Conservation (phyloP, 2,888 invertebrate genomes). For the Flexamia atlantica region DNA sequence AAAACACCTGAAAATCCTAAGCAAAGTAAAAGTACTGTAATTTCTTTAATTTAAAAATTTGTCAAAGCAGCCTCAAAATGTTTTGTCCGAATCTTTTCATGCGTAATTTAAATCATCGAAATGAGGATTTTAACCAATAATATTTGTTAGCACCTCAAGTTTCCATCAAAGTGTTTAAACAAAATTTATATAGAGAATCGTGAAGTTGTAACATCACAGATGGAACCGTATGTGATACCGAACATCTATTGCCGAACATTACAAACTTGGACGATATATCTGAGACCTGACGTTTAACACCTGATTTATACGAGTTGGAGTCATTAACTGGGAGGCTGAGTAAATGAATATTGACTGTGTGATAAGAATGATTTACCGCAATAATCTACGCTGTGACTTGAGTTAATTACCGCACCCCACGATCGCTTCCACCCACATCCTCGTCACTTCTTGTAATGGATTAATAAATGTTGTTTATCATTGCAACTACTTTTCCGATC, state of each 20-base stretch:
- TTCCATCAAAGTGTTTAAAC: too few species aligned
- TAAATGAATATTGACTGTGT: conserved; percentile 42
- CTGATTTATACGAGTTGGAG: conserved; percentile 29
- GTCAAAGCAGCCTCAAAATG: too few species aligned
- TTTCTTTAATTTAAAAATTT: too few species aligned
- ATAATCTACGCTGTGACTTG: conserved; percentile 13
- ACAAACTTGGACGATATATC: conserved; percentile 7
- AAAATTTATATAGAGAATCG: not conserved
- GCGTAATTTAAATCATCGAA: too few species aligned
- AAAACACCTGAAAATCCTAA: too few species aligned
- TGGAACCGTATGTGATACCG: not conserved
- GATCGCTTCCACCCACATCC: not conserved
- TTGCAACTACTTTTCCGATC: too few species aligned
- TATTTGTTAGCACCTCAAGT: too few species aligned
- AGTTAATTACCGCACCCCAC: not conserved
- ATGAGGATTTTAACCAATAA: too few species aligned
- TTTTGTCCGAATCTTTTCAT: too few species aligned
- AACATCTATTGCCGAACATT: conserved; percentile 8
- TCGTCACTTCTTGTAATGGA: too few species aligned
- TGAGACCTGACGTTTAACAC: conserved; percentile 25
- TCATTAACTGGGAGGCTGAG: conserved; percentile 30
- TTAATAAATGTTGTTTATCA: too few species aligned
- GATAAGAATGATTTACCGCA: conserved; percentile 37
- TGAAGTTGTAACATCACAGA: not conserved
- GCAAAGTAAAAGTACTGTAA: too few species aligned